Base-by-base conservation (phyloP, 2,888 invertebrate genomes). In the Eilema caniola region DNA sequence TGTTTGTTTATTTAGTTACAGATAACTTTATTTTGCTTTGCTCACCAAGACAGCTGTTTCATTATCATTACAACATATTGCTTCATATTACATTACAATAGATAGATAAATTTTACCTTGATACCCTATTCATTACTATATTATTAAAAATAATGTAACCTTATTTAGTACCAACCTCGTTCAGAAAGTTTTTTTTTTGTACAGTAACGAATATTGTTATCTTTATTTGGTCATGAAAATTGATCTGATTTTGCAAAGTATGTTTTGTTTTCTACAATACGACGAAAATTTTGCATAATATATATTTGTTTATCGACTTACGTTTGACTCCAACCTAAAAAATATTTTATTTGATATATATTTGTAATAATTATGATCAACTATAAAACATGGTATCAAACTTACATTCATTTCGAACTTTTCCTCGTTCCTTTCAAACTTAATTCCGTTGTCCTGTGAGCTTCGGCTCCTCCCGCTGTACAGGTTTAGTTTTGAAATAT, bases 401-500 rank as follows among this genome's bases (percentile, higher is more conserved):
- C 93, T 92, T 88, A 94, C 93, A 72, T 85, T 91, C 62, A 84
- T 79, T 74, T 92, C 91, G 62, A 89, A 80, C 83, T 90, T 92
- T 67, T 87, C 81, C 76, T 91, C 90, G 3, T 85, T 79, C 70
- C 86, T 84, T 70, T 91, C 90, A 62, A 86, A 81, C 80, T 89
- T 92, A 64, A 85, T 75, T 60, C 79, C 83, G 74, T 85, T 89
- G 53, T 93, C 90, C 66, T 83, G 86, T 25, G 90, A 85, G 67
- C 84, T 81, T 71, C 88, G 89, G 82, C 88, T 92, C 76, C 91
- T 86, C 5, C 92, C 92, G 83, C 92, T 93, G 68, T 92, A 92
- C 73, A 95, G 86, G 82, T 94, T 93, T 33, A 94, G 88, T 80
- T 92, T 91, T 65, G 94, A 93, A 89, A 94, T 93, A 81, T 95